Evolutionary conservation across 2,113 vertebrate genomes (phyloP), one percentile per base, ranked within the genome.

Genomic region (Plestiodon gilberti): DNA sequence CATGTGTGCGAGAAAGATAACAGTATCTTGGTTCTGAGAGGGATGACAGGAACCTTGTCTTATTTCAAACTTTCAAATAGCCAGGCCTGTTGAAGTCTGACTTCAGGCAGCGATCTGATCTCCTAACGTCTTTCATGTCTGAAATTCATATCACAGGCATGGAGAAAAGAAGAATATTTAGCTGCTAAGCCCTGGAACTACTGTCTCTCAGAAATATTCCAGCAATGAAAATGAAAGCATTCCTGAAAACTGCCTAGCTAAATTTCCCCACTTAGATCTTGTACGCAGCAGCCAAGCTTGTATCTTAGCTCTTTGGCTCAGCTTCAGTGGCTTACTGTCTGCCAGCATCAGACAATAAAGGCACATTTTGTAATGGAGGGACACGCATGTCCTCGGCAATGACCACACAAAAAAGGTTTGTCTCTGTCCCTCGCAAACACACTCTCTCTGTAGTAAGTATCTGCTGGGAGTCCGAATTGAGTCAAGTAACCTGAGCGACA

Each of bases 21-120:
- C 38, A 52, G 15, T 17, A 48, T 43, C 62, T 62, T 61, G 67
- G 62, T 71, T 91, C 43, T 48, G 55, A 55, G 55, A 55, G 59
- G 89, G 61, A 84, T 90, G 52, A 75, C 55, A 1, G 74, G 33
- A 18, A 3, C 84, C 83, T 85, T 70, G 57, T 61, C 86, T 92
- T 25, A 48, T 23, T 77, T 78, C 81, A 88, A 38, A 79, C 85
- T 76, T 81, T 84, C 73, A 88, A 65, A 40, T 55, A 65, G 75
- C 83, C 35, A 35, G n/a, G 89, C 48, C 62, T 87, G 73, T 88
- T 80, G 48, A 90, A 86, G 55, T 61, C 40, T 93, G 84, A 88
- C 89, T 94, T 92, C 83, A 87, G 70, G 80, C 74, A 38, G 23
- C n/a, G 17, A 62, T 35, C 1, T 28, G 35, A 14, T 85, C 82